A percentile compares a stretch with the other conserved stretches of the same genome.
Evolutionary conservation across 2,888 invertebrate species (phyloP).

Genomic region (Beris morrisii): DNA sequence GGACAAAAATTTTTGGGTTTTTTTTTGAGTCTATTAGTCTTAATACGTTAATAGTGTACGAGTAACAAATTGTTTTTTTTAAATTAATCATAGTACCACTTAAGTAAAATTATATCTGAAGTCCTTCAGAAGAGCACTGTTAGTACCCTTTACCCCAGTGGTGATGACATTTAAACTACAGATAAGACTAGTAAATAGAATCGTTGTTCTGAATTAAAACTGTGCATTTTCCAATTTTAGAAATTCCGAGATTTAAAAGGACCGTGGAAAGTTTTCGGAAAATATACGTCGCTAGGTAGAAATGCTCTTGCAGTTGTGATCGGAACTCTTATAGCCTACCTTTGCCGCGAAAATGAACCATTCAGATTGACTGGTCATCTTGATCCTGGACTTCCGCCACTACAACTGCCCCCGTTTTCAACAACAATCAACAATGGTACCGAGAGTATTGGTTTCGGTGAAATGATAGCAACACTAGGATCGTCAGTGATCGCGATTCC

Average conservation of each 20-base stretch:
- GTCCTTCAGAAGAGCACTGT: too few relatives aligned
- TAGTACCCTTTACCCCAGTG: too few relatives aligned
- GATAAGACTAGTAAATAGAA: too few relatives aligned
- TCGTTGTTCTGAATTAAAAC: too few relatives aligned
- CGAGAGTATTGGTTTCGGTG: constrained; percentile 36
- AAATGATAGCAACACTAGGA: constrained; percentile 65
- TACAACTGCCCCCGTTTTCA: constrained; percentile 70
- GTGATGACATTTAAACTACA: too few relatives aligned
- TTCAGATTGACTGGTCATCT: constrained; percentile 73
- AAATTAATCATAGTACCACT: too few relatives aligned
- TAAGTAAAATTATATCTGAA: too few relatives aligned
- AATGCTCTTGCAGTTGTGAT: constrained; percentile 78
- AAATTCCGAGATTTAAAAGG: constrained; percentile 58
- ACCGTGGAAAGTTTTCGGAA: constrained; percentile 42
- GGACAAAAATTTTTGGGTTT: too few relatives aligned
- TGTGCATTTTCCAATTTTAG: constrained; percentile 45
- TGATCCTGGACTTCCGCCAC: constrained; percentile 69
- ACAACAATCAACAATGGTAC: constrained; percentile 63
- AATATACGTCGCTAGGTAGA: constrained; percentile 65
- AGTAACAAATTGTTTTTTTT: too few relatives aligned
- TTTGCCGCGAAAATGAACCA: constrained; percentile 59
- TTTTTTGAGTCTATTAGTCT: too few relatives aligned
- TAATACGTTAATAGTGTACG: too few relatives aligned
- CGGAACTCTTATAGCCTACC: constrained; percentile 67
- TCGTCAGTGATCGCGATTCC: constrained; percentile 69